Percentiles rank a stretch among this genome's conserved stretches.
Conservation (phyloP, 2,113 vertebrate species). For the Triplophysa siluroides region DNA sequence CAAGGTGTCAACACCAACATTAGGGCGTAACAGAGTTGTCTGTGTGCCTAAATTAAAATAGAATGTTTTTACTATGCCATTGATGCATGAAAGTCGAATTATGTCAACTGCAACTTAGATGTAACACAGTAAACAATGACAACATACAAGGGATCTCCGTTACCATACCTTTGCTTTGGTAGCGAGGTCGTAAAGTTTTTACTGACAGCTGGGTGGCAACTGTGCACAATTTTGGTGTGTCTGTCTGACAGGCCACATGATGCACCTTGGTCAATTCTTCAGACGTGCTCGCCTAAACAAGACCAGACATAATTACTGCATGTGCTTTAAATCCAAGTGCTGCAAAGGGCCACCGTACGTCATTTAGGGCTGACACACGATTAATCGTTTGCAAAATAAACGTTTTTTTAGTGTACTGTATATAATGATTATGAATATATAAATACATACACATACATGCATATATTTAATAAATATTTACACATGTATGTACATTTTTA, state of each 20-base stretch:
- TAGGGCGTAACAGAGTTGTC: background rate
- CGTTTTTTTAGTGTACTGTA: too few species aligned
- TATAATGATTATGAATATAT: too few species aligned
- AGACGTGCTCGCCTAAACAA: too few species aligned
- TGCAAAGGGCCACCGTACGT: background rate
- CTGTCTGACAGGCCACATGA: too few species aligned
- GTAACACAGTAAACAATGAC: background rate
- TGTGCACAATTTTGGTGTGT: background rate
- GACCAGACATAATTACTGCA: too few species aligned
- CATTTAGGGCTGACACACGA: too few species aligned
- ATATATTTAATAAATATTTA: too few species aligned
- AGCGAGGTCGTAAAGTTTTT: background rate
- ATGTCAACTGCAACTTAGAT: background rate
- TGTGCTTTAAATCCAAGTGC: background rate
- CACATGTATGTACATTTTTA: too few species aligned
- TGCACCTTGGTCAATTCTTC: too few species aligned
- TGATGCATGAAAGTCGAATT: too few species aligned
- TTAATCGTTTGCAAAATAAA: too few species aligned
- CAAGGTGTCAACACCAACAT: background rate
- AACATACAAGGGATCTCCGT: background rate
- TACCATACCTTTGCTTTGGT: slow-evolving; percentile 2
- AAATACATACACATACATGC: too few species aligned
- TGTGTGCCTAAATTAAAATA: background rate
- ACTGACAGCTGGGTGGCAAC: slow-evolving; percentile 1
- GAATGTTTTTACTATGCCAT: background rate